Percentiles rank a stretch among this genome's conserved stretches.
These are phyloP conservation scores for Aegotheles bennettii DNA, from an alignment of 2,113 vertebrate genomes.

Conservation along the genomic window DNA sequence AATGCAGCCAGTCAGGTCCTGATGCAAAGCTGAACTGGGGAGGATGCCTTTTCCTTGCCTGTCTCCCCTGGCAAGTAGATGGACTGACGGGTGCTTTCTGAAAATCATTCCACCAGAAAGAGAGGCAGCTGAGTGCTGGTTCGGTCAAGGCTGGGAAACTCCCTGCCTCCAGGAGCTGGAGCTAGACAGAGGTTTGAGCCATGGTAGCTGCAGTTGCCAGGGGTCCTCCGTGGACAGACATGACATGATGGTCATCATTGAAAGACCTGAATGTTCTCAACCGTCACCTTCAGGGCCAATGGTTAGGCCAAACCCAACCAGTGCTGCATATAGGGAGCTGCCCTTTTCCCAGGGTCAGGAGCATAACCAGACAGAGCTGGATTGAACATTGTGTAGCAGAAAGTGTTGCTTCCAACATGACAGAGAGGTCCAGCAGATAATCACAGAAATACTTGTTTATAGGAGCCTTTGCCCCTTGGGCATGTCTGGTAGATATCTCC, in stretches of 20 bases:
- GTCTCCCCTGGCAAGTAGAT: not conserved
- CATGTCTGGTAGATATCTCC: not conserved
- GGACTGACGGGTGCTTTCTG: not conserved
- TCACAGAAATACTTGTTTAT: not conserved
- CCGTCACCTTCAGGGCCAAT: not conserved
- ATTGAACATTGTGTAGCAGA: not conserved
- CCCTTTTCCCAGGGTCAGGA: not conserved
- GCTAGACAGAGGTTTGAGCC: not conserved
- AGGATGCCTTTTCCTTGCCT: not conserved
- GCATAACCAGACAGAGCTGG: not conserved
- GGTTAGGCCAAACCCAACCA: not conserved
- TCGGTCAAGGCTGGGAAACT: not conserved
- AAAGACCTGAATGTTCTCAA: not conserved
- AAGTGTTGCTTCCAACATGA: not conserved
- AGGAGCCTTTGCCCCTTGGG: not conserved
- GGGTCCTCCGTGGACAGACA: rapidly evolving
- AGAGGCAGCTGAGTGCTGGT: not conserved
- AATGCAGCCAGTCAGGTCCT: conserved; percentile 43
- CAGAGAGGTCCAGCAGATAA: not conserved
- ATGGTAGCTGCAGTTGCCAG: not conserved
- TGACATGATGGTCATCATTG: not conserved
- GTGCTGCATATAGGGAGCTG: not conserved
- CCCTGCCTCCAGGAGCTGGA: not conserved
- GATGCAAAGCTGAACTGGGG: conserved; percentile 42
- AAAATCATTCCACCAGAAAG: not conserved